These are phyloP conservation scores for Eupithecia centaureata DNA, from an alignment of 2,888 invertebrate genomes.

Conservation along the genomic window DNA sequence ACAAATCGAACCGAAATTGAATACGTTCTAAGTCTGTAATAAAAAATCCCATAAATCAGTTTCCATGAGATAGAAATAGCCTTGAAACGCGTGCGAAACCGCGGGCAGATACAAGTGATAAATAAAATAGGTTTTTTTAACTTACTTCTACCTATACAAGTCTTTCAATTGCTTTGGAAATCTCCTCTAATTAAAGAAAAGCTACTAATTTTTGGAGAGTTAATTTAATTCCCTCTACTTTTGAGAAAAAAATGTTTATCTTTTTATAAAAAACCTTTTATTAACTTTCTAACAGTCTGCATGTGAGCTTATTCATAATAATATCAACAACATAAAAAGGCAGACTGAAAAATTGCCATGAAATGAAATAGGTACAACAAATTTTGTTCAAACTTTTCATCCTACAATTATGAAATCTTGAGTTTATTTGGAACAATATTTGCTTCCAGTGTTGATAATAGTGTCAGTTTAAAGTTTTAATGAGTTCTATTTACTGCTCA, in stretches of 20 bases:
- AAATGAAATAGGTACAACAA: background rate
- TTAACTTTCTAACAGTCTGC: background rate
- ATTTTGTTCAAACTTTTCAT: background rate
- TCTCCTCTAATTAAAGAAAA: no score
- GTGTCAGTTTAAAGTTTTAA: background rate
- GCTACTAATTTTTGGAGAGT: no score
- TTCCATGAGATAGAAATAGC: no score
- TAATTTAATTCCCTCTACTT: no score
- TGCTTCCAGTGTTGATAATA: background rate
- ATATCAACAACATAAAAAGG: background rate
- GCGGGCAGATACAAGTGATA: no score
- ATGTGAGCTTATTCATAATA: background rate
- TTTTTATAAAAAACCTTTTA: background rate
- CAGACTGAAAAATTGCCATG: background rate
- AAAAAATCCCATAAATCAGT: no score
- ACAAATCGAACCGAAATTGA: no score
- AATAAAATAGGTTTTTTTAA: no score
- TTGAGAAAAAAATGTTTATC: background rate
- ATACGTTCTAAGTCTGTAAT: no score
- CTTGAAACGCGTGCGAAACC: no score
- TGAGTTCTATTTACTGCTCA: background rate
- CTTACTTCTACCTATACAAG: no score
- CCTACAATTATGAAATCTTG: background rate
- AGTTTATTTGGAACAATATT: background rate
- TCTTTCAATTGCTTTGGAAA: no score